These are phyloP conservation scores for Aproaerema taeniolella DNA, from an alignment of 2,888 invertebrate genomes.

Conservation along the genomic window DNA sequence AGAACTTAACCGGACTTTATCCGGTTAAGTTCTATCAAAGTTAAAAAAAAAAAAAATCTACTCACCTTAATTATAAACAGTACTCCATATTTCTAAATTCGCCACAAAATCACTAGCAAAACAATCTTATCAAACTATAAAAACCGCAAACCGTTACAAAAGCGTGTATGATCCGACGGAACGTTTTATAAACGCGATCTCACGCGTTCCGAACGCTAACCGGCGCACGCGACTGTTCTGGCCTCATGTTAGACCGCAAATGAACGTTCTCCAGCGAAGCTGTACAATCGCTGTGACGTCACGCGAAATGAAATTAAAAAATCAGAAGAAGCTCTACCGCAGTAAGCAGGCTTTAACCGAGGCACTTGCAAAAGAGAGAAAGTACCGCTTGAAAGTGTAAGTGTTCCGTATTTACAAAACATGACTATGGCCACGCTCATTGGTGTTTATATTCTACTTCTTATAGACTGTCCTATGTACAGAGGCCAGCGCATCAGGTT, in stretches of 20 bases:
- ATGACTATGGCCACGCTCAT: too few species aligned
- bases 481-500: too few species aligned
- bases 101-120: constrained; percentile 27
- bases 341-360: constrained; percentile 45
- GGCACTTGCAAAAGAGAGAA: constrained; percentile 39
- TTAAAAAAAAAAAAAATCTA: too few species aligned
- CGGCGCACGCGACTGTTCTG: constrained; percentile 44
- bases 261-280: constrained; percentile 50
- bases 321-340: constrained; percentile 44
- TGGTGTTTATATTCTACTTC: too few species aligned
- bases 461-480: too few species aligned
- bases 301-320: constrained; percentile 62
- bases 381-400: constrained; percentile 65
- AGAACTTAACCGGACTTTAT: too few species aligned
- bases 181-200: constrained; percentile 32
- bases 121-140: constrained; percentile 11
- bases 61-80: too few species aligned
- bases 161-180: too few species aligned
- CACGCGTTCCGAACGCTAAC: constrained; percentile 28
- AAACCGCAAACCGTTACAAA: not conserved
- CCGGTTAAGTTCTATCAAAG: too few species aligned
- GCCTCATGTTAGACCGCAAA: constrained; percentile 60
- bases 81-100: too few species aligned
- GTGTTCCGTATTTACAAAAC: constrained; percentile 31
- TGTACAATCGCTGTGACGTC: constrained; percentile 54